These are phyloP conservation scores for Tringa solitaria DNA, from an alignment of 2,113 vertebrate genomes.

Conservation along the genomic window DNA sequence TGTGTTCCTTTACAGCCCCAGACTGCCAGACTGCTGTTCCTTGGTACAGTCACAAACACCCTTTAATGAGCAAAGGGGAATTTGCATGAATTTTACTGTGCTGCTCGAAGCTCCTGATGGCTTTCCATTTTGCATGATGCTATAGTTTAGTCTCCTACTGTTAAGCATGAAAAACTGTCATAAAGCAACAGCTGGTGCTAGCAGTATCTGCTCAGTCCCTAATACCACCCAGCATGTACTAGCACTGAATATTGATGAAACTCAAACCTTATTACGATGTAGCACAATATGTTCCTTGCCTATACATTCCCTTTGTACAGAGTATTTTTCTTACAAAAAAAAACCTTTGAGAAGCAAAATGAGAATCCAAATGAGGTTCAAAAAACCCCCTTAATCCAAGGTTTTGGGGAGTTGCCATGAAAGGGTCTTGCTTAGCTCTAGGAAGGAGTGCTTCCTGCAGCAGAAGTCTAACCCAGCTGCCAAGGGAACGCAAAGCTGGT, in stretches of 20 bases:
- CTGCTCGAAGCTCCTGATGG: background rate
- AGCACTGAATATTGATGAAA: conserved; percentile 51
- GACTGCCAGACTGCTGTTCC: background rate
- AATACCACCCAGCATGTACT: conserved; percentile 35
- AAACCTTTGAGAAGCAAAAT: background rate
- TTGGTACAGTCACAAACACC: background rate
- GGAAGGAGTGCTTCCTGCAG: background rate
- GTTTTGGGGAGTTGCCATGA: background rate
- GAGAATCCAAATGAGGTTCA: background rate
- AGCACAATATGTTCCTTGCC: conserved; percentile 12
- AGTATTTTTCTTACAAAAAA: background rate
- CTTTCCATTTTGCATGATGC: background rate
- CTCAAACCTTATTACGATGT: background rate
- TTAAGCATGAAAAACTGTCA: conserved; percentile 33
- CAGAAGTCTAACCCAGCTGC: background rate
- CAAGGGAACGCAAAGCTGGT: background rate
- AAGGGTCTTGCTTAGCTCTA: background rate
- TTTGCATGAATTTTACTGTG: background rate
- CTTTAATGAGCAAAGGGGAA: background rate
- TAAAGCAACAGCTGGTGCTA: conserved; percentile 39
- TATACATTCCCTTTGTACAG: background rate
- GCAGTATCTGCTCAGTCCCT: conserved; percentile 9
- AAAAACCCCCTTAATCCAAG: background rate
- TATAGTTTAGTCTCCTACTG: conserved; percentile 26
- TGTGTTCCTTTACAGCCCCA: background rate